A percentile compares a stretch with the other conserved stretches of the same genome.
phyloP scores from a whole-genome alignment of 2,797 vertebrate species.

The Bradypodion pumilum region DNA sequence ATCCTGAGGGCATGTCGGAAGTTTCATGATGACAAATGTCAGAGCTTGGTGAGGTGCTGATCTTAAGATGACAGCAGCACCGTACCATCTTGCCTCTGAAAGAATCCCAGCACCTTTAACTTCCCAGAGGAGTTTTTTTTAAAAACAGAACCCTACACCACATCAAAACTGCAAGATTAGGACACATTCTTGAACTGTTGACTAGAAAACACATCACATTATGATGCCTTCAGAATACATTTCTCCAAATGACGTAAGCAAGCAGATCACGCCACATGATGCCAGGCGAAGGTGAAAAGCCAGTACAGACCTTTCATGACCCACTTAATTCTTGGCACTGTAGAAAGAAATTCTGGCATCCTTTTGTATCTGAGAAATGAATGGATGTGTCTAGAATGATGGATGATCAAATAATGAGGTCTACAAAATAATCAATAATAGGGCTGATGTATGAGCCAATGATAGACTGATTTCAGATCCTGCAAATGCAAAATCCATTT shows the following conservation, averaged over 20 bases:
- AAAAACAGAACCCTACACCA: background rate
- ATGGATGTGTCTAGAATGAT: background rate
- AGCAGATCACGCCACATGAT: background rate
- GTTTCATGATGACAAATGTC: background rate
- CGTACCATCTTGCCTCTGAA: background rate
- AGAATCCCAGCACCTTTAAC: background rate
- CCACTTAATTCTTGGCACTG: background rate
- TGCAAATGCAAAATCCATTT: background rate
- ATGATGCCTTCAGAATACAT: background rate
- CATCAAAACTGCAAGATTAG: background rate
- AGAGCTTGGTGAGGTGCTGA: background rate
- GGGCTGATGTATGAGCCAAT: background rate
- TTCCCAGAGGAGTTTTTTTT: background rate
- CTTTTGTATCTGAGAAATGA: background rate
- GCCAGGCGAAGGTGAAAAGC: background rate
- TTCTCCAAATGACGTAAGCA: background rate
- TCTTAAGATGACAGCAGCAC: background rate
- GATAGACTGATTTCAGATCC: background rate
- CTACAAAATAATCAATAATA: background rate
- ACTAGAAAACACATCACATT: background rate
- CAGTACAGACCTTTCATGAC: too few species aligned
- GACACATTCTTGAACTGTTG: too few species aligned
- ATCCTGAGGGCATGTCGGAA: rapidly evolving
- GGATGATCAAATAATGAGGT: background rate
- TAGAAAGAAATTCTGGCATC: background rate